Base-by-base conservation (phyloP, 37 sponge, comb jelly and placozoan genomes). In the Aphrocallistes beatrix region DNA sequence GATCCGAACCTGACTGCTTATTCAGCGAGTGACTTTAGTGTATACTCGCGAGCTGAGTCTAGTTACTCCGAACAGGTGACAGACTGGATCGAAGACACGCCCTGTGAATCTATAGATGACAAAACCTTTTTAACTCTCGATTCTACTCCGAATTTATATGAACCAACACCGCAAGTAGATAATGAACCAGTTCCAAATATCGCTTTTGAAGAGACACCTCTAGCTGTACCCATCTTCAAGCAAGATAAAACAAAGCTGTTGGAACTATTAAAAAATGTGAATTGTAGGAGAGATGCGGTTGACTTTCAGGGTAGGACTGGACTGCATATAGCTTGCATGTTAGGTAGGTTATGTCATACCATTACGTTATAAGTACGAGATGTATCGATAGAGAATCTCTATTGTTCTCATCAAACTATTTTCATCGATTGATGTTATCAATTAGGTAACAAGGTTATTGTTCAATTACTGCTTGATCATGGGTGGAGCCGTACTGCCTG, bases 281-380 rank as follows among this genome's bases (percentile, higher is more conserved):
- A 60, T 25, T 28, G 10, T 32, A 30, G n/a, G 32, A 60, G 21
- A 13, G 32, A 51, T 32, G 75, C 6, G 82, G 51, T 47, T 17
- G 87, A 86, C 38, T 83, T 38, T 1, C 75, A 81, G 36, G 25
- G 51, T 0, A 84, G 89, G 8, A 88, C 89, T 19, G 83, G 87
- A 36, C 87, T 91, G 0, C 91, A 91, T 37, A 23, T 91, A n/a
- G 91, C 91, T 16, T 88, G 89, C 60, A 82, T 82, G 51, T 81
- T 87, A 51, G 91, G 91, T 36, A 87, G 51, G 16, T 19, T 88
- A 9, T 10, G 3, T 75, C n/a, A n/a, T n/a, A n/a, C n/a, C n/a
- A n/a, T n/a, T n/a, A n/a, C n/a, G n/a, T n/a, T n/a, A n/a, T n/a
- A n/a, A n/a, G n/a, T n/a, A n/a, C n/a, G n/a, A n/a, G n/a, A n/a